Evolutionary conservation across 1,140 invertebrate species (phyloP).

Genomic region (Danaus melanippus): DNA sequence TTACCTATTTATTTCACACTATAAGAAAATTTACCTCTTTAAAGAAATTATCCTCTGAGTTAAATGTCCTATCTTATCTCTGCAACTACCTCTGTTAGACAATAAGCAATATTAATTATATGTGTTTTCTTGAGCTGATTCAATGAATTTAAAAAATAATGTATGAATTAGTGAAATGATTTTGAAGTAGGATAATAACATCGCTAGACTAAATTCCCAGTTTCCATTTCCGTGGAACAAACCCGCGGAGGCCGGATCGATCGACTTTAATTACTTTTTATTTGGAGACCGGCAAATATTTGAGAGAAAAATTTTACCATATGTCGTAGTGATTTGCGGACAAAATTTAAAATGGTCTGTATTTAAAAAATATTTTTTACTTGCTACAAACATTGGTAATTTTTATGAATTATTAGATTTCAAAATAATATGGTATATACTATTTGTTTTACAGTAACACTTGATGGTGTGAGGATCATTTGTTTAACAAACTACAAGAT

Average conservation of each 20-base stretch:
- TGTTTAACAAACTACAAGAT: too few relatives aligned
- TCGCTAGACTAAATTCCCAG: slow-evolving; percentile 12
- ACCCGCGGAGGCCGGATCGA: slow-evolving; percentile 23
- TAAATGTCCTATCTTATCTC: too few relatives aligned
- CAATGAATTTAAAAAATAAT: too few relatives aligned
- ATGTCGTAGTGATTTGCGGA: slow-evolving; percentile 20
- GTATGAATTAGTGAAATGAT: too few relatives aligned
- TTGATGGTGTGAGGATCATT: neutral
- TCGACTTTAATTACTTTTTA: slow-evolving; percentile 55
- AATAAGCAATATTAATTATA: too few relatives aligned
- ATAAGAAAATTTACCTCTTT: too few relatives aligned
- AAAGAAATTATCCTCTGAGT: too few relatives aligned
- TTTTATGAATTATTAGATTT: too few relatives aligned
- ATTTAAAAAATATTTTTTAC: slow-evolving; percentile 11
- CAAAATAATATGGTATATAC: neutral
- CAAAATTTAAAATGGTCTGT: slow-evolving; percentile 20
- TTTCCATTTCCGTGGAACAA: slow-evolving; percentile 24
- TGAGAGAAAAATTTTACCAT: slow-evolving; percentile 32
- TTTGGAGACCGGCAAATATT: slow-evolving; percentile 29
- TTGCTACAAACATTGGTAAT: too few relatives aligned
- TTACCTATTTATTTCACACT: too few relatives aligned
- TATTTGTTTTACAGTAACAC: neutral
- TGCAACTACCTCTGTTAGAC: too few relatives aligned
- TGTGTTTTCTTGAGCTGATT: too few relatives aligned
- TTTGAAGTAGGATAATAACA: slow-evolving; percentile 16